Base-by-base conservation (phyloP, 1,140 invertebrate genomes). In the Heliconius nattereri region DNA sequence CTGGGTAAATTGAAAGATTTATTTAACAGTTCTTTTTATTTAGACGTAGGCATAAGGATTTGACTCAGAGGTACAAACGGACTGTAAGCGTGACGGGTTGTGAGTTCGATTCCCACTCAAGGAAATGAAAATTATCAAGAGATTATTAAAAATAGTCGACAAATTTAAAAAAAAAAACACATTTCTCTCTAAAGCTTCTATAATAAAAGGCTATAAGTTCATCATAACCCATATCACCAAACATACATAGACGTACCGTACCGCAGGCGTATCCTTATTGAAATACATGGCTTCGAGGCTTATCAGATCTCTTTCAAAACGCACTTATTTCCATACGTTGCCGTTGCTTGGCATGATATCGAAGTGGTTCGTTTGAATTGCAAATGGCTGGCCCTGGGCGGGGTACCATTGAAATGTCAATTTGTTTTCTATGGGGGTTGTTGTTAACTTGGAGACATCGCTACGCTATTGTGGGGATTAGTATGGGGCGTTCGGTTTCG, bases 341-440 rank as follows among this genome's bases (percentile, higher is more conserved):
- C 32, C 29, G 29, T 32, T 32, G 32, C 6, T 35, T 89, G 86
- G 87, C 86, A 85, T 87, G 90, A 90, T 91, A 91, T 92, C 90
- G 91, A 90, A 89, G 85, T 89, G 86, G 84, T 86, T 84, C 90
- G 19, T 92, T 94, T 92, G 92, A 94, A 92, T 92, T 94, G 91
- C 91, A 92, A 94, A 94, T 93, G 84, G 81, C 78, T 80, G 78
- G 87, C 88, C 89, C 86, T 91, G 85, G 87, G 86, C 87, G 86
- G 86, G 86, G 84, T 85, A 81, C 89, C 85, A 94, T 94, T 92
- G 89, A 94, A 91, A 92, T 88, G 92, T 92, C 92, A 93, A 93
- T 93, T 94, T 92, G 90, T 94, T 94, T 91, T 90, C 91, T 89
- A 91, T 91, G 88, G 74, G 76, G 75, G 76, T 78, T 79, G 77